Base-by-base conservation (phyloP, 2,113 vertebrate genomes). In the Merops nubicus region DNA sequence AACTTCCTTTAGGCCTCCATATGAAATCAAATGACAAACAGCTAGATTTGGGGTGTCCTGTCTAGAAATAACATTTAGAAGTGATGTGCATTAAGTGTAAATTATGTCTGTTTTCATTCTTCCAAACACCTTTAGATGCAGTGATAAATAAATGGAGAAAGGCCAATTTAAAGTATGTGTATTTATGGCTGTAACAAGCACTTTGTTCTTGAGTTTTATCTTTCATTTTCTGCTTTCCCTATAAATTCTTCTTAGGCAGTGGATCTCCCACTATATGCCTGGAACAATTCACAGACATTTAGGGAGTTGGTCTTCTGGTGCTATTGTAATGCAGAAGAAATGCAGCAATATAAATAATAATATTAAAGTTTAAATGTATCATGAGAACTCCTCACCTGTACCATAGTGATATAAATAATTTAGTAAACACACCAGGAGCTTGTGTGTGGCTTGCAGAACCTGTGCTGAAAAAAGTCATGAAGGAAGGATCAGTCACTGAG, bases 81-180 rank as follows among this genome's bases (percentile, higher is more conserved):
- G 23, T 26, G 5, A 45, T 21, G 8, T 23, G 28, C 7, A 26
- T 10, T 3, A 8, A 1, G 4, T 31, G 9, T 40, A 79, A 85
- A 64, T 75, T 8, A 47, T n/a, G 53, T 11, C 23, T 67, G 12
- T 0, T 85, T 87, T 74, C 36, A 59, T 72, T 89, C 31, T 67
- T 78, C 56, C 29, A 82, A 33, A 40, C 47, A 63, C 4, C 21
- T n/a, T 76, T 31, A 73, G 6, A 73, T 48, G 15, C 28, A 75
- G 12, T 0, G 0, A 54, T 28, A 67, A 48, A 11, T 36, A 51
- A 63, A 5, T 2, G 2, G 12, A 67, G 26, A 48, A 77, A 77
- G 0, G 5, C 7, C 9, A 62, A 51, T 18, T 53, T n/a, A 72
- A 68, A 47, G 3, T 36, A 38, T 12, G 7, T 8, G 4, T 38